Evolutionary conservation across 2,113 vertebrate genomes (phyloP), one percentile per base, ranked within the genome.

Genomic region (rat (Rattus norvegicus)): DNA sequence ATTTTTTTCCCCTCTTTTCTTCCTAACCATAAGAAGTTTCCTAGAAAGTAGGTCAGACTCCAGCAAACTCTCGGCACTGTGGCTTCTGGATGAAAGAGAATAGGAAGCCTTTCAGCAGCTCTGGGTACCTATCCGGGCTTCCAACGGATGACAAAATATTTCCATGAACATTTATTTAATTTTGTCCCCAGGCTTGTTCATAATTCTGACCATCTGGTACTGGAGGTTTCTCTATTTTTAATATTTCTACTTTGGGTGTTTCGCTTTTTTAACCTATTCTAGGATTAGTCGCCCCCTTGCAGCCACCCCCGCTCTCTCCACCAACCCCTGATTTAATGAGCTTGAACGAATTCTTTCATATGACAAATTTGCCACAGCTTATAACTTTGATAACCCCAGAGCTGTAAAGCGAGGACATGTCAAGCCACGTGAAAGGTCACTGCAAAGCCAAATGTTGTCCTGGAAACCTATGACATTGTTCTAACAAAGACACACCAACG

Each of bases 141-240:
- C 72, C 97, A 97, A 97, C 77, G 90, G 79, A 97, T 97, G 96
- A 97, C 95, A 98, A 97, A 98, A 95, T 95, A 98, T 95, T 97
- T 97, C 97, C 92, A 92, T 81, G 61, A 97, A 96, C 89, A 88
- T 52, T 98, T 96, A 95, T 97, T 98, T 98, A 98, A 97, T 96
- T 97, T 96, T 88, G 84, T 98, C 94, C 98, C 93, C 87, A 86
- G 89, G 91, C 97, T 97, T 98, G 88, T 95, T 97, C 96, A 96
- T 90, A 96, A 93, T 95, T 95, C 90, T 89, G 95, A 86, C 95
- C 95, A 98, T 97, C 96, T 98, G 97, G 97, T 97, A 93, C 94
- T 86, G 56, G 85, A 98, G 95, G 94, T 95, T 97, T 98, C 95
- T 97, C 97, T 98, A 97, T 97, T 97, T 98, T 97, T 97, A 97